Evolutionary conservation across 2,888 invertebrate genomes (phyloP).

Genomic region (Didymodactylos carnosus): DNA sequence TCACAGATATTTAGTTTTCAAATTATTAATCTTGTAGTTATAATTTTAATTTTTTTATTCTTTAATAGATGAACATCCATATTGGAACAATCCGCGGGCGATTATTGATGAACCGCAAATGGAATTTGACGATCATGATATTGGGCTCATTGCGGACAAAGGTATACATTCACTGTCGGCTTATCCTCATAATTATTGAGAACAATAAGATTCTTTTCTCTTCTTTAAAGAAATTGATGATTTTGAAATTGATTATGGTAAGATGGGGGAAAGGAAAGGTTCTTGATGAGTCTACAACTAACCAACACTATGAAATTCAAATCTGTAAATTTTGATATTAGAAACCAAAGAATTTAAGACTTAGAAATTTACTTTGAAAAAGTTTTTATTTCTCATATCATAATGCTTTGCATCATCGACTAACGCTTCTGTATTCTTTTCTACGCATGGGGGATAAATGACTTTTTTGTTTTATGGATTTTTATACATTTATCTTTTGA

Average conservation of each 20-base stretch:
- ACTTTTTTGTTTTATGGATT: no score
- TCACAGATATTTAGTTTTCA: no score
- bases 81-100: neutral
- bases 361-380: neutral
- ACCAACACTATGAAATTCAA: no score
- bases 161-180: neutral
- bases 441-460: no score
- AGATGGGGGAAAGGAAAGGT: no score
- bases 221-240: neutral
- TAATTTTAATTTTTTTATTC: neutral
- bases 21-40: neutral
- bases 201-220: neutral
- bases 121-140: neutral
- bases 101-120: neutral
- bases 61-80: neutral
- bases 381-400: neutral
- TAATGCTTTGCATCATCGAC: neutral
- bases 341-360: no score
- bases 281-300: no score
- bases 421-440: neutral
- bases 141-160: neutral
- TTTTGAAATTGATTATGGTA: neutral
- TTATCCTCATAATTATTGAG: neutral
- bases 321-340: no score
- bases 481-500: no score